Base-by-base conservation (phyloP, 1,140 invertebrate genomes). In the Anoplolepis gracilipes region DNA sequence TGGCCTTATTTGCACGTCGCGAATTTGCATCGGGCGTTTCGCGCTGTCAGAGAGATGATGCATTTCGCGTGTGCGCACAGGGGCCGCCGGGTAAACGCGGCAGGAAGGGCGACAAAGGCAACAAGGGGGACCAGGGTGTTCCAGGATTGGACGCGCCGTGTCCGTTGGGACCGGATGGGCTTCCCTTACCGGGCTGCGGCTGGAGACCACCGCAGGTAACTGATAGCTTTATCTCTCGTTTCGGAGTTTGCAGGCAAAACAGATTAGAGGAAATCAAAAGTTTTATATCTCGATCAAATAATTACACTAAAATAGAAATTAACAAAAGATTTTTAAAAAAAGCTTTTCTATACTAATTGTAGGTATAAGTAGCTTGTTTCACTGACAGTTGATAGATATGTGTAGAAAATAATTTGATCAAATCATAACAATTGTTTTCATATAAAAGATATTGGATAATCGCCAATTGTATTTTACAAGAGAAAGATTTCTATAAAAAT, bases 141-240 rank as follows among this genome's bases (percentile, higher is more conserved):
- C 99, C 99, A 19, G 99, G 99, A 82, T 95, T 99, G 85, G 99
- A 99, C 95, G 99, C 99, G 53, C 99, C 99, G 1, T 99, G 99
- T 96, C 99, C 99, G 77, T 95, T 99, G 67, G 99, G 98, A 67
- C 96, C 97, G 22, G 98, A 99, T 95, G 99, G 99, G 84, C 96
- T 99, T 90, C 99, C 99, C 81, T 94, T 99, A 90, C 97, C 98
- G 36, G 98, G 98, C 87, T 99, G 99, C 96, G 98, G 98, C 85
- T 99, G 98, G 98, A 96, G 98, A 96, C 97, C 98, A 90, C 97
- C 97, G 88, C 97, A 97, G 96, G 97, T 98, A 96, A 73, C 55
- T 53, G 70, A 36, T 76, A 30, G 49, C 53, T 84, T 28, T 33
- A 69, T 64, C 28, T 78, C 11, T 46, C 46, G n/a, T 16, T 82